A percentile compares a stretch with the other conserved stretches of the same genome.
These are phyloP conservation scores for Myotis findleyi DNA, from an alignment of 2,797 vertebrate species.

Conservation along the genomic window DNA sequence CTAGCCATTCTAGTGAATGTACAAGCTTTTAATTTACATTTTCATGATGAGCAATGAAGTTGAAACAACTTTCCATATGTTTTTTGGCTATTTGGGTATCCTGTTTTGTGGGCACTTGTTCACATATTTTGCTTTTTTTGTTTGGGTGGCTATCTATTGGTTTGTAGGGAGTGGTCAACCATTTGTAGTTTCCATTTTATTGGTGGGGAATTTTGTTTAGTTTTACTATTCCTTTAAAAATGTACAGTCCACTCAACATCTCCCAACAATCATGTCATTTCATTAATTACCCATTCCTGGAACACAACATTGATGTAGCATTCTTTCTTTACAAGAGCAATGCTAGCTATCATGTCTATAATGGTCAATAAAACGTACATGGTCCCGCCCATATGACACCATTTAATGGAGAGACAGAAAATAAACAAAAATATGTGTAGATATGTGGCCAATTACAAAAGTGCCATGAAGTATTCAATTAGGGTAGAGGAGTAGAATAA, in stretches of 20 bases:
- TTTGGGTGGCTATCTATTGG: background rate
- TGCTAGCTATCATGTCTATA: background rate
- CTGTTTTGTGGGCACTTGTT: background rate
- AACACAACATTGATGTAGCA: background rate
- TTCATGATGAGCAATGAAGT: background rate
- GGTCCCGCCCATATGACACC: background rate
- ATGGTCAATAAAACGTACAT: background rate
- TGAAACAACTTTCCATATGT: constrained; percentile 1
- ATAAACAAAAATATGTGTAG: constrained; percentile 13
- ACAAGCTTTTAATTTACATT: constrained; percentile 34
- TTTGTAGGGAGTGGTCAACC: background rate
- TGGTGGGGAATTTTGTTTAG: background rate
- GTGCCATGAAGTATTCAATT: background rate
- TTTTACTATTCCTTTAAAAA: constrained; percentile 12
- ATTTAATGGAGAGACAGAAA: background rate
- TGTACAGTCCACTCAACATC: background rate
- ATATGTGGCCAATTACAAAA: background rate
- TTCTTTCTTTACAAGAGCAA: background rate
- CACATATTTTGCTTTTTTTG: constrained; percentile 11
- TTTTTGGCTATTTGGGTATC: background rate
- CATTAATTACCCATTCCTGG: background rate
- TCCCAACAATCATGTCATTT: background rate
- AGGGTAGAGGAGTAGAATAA: background rate
- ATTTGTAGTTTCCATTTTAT: background rate
- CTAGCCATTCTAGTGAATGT: background rate